These are phyloP conservation scores for Incurvaria masculella DNA, from an alignment of 2,888 invertebrate species.

Conservation along the genomic window DNA sequence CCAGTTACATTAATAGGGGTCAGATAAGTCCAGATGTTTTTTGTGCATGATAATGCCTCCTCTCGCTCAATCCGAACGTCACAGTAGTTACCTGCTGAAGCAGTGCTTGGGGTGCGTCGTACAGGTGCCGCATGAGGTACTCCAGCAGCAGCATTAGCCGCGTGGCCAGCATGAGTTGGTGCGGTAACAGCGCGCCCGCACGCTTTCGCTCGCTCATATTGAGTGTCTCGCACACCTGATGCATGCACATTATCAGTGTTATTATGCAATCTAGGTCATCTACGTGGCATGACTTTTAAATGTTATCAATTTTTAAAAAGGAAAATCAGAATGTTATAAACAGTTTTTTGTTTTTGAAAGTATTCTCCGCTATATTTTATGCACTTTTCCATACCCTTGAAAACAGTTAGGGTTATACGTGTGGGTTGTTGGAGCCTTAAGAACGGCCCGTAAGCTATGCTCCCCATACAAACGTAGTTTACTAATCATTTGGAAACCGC, in stretches of 20 bases:
- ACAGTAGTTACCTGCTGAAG: slow-evolving; percentile 81
- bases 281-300: slow-evolving; percentile 1
- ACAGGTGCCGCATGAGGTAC: slow-evolving; percentile 92
- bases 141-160: slow-evolving; percentile 84
- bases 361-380: too few relatives aligned
- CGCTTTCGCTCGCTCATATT: slow-evolving; percentile 39
- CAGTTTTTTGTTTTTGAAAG: too few relatives aligned
- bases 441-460: too few relatives aligned
- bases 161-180: slow-evolving; percentile 79
- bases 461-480: too few relatives aligned
- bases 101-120: slow-evolving; percentile 85
- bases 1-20: too few relatives aligned
- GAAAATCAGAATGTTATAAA: not conserved
- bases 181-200: slow-evolving; percentile 36
- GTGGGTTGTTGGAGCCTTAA: too few relatives aligned
- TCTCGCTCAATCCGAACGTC: too few relatives aligned
- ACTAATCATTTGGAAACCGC: too few relatives aligned
- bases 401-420: too few relatives aligned
- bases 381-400: too few relatives aligned
- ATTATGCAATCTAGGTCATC: slow-evolving; percentile 3
- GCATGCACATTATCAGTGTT: slow-evolving; percentile 3
- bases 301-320: not conserved
- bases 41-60: too few relatives aligned
- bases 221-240: slow-evolving; percentile 44
- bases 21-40: too few relatives aligned